Base-by-base conservation (phyloP, 1,140 invertebrate genomes). In the Lasioglossum baleicum region DNA sequence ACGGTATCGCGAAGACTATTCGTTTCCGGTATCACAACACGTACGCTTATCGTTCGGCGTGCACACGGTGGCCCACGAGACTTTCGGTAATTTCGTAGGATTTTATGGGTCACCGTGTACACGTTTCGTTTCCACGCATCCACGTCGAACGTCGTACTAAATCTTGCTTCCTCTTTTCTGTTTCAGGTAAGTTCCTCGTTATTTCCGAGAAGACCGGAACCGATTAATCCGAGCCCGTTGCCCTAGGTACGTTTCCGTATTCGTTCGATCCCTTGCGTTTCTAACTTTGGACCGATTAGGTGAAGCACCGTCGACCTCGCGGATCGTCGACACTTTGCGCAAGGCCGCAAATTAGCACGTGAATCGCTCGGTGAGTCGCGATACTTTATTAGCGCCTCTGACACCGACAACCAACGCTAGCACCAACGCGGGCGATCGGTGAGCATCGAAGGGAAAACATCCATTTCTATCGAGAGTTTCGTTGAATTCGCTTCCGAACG, bases 111-210 rank as follows among this genome's bases (percentile, higher is more conserved):
- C 26, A 26, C 26, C 26, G 26, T 26, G 26, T 26, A 26, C 26
- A 26, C 26, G 26, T 26, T 35, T 35, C 35, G 35, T 35, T 35
- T 35, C 35, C 35, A 35, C 31, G 31, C 31, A 35, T 35, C 31
- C 58, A 2, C n/a, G 20, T 22, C 20, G 56, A 60, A 60, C 56
- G 4, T 22, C 5, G 1, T 60, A 60, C n/a, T 80, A 44, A 80
- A 80, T 63, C 22, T 4, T 17, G 2, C 67, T 61, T 72, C 78
- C 35, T 65, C 61, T 65, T 81, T 67, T 84, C 51, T 86, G 77
- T 86, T 86, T 83, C 77, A 86, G 85, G 83, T 83, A 83, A 87
- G 85, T 83, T 69, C 61, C 48, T 60, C 20, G 22, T 42, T 15
- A 75, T 48, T 67, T 10, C 5, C 53, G 13, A 11, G 42, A 74